Base-by-base conservation (phyloP, 2,113 vertebrate species). In the Orycteropus afer region DNA sequence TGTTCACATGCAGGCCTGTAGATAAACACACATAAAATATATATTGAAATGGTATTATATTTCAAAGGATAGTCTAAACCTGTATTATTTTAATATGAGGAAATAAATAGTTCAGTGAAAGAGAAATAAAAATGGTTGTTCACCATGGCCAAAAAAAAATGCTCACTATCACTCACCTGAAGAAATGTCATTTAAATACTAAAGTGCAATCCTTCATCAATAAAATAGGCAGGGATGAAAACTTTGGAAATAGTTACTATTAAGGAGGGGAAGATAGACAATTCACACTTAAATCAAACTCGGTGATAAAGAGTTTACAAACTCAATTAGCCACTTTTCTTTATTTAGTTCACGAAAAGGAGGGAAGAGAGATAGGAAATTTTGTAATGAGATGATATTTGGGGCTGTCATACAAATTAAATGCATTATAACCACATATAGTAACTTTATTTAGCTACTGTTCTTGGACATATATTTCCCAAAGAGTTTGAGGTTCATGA, bases 261-360 rank as follows among this genome's bases (percentile, higher is more conserved):
- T 93, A 87, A 88, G 40, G 32, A 93, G 10, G 57, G n/a, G 45
- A 89, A 57, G 73, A 93, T 37, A 91, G 81, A 85, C 91, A 96
- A 91, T 82, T 85, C 57, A 77, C 47, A 3, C 81, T 87, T 63
- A 80, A 89, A 86, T 91, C 87, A 93, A 84, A 51, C 23, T 81
- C 10, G 2, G 2, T 95, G 87, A 96, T 87, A 89, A 93, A 73
- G 1, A 1, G 81, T 73, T 85, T 85, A 87, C 78, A 90, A 63
- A 92, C 49, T 89, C 89, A 87, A 67, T 95, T 96, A 93, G 86
- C 73, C 61, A 92, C 42, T 88, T 81, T 92, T 45, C 55, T 94
- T 87, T 81, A 55, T 77, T 73, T 67, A 12, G 18, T 81, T 93
- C 92, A 79, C 78, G 40, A 23, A 93, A 91, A 90, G 47, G 59